phyloP scores from a whole-genome alignment of 2,797 vertebrate species.

The Calcarius lapponicus region DNA sequence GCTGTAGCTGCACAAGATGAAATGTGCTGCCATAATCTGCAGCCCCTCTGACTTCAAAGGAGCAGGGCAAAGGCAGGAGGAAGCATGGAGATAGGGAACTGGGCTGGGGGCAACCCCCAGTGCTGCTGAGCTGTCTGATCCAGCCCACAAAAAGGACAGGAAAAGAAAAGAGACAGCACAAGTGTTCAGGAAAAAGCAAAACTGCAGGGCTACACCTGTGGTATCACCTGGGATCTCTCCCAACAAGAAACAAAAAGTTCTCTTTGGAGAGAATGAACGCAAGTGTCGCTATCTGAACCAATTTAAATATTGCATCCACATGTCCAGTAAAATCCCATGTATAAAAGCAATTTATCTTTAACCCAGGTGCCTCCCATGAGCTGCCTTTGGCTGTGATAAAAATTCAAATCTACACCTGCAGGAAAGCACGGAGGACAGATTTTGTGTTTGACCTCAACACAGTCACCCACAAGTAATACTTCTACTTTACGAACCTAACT shows the following conservation, averaged over 20 bases:
- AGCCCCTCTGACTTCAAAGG: background rate
- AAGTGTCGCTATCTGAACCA: background rate
- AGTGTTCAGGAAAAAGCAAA: background rate
- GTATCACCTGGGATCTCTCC: background rate
- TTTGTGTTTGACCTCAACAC: slow-evolving; percentile 9
- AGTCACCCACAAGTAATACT: background rate
- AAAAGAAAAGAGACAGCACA: background rate
- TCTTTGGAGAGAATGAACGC: background rate
- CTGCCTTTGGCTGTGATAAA: background rate
- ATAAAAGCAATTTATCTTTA: background rate
- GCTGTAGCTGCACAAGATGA: background rate
- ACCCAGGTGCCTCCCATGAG: background rate
- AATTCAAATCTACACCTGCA: background rate
- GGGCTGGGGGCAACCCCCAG: background rate
- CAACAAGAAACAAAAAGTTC: background rate
- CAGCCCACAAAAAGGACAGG: background rate
- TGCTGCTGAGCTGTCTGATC: background rate
- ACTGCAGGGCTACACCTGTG: background rate
- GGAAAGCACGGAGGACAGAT: background rate
- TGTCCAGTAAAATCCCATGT: accelerated
- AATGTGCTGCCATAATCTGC: background rate
- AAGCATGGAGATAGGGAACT: background rate
- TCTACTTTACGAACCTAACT: background rate
- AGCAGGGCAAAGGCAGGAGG: background rate
- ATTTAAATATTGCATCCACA: background rate